Percentiles rank a stretch among this genome's conserved stretches.
phyloP scores from a whole-genome alignment of 2,113 vertebrate species.

The Geococcyx californianus region DNA sequence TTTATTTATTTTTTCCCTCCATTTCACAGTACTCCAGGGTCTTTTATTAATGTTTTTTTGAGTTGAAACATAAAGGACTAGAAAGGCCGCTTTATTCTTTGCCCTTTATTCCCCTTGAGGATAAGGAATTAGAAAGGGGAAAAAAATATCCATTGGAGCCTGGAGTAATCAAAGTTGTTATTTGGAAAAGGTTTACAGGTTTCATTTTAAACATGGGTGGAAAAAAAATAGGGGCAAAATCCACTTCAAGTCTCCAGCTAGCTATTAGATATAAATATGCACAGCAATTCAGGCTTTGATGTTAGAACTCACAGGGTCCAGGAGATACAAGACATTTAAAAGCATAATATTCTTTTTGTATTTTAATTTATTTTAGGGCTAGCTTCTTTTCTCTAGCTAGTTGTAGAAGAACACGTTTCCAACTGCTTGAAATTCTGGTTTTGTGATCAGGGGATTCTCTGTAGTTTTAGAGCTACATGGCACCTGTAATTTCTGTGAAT shows the following conservation, averaged over 20 bases:
- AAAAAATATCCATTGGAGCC: neutral
- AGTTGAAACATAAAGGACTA: constrained; percentile 1
- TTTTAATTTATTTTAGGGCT: neutral
- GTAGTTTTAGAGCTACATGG: neutral
- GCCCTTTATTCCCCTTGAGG: constrained; percentile 3
- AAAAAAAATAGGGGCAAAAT: neutral
- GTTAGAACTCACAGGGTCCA: neutral
- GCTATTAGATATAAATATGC: constrained; percentile 23
- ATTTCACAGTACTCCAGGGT: constrained; percentile 22
- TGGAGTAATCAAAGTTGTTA: constrained; percentile 19
- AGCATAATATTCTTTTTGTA: neutral
- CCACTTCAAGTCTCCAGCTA: neutral
- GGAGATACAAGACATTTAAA: neutral
- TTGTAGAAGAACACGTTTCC: neutral
- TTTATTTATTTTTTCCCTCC: too few relatives aligned
- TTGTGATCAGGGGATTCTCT: neutral
- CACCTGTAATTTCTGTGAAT: neutral
- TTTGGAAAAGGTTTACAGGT: constrained; percentile 21
- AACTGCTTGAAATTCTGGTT: neutral
- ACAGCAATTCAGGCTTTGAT: neutral
- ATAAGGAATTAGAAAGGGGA: neutral
- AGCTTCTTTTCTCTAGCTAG: neutral
- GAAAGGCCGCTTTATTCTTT: constrained; percentile 39
- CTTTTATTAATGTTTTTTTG: neutral
- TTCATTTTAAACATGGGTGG: constrained; percentile 18